Conservation (phyloP, 2,113 vertebrate species). For the Caranx ignobilis region DNA sequence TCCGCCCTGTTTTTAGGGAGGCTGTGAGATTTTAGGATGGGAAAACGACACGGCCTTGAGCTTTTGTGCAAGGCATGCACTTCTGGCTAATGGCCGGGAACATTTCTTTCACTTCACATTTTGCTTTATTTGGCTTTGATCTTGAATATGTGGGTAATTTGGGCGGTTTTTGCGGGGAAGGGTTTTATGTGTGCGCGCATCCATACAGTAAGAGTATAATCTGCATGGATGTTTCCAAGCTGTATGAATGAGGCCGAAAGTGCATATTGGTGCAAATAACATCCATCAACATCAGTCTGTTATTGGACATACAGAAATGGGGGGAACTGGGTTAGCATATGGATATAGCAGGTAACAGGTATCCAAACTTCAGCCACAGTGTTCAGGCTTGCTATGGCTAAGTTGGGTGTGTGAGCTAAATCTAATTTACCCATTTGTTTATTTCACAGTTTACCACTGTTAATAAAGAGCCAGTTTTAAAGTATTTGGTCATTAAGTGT, state of each 20-base stretch:
- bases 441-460: too few species aligned
- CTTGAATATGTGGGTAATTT: background rate
- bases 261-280: background rate
- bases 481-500: background rate
- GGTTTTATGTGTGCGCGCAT: background rate
- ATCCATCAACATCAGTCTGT: background rate
- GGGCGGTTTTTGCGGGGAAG: background rate
- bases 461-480: too few species aligned
- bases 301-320: background rate
- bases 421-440: background rate
- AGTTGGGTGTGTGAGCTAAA: background rate
- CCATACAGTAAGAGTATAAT: background rate
- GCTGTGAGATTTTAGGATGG: conserved; percentile 58
- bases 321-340: background rate
- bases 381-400: background rate
- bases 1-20: conserved; percentile 66
- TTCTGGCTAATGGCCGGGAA: conserved; percentile 66
- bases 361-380: too few species aligned
- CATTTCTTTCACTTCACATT: conserved; percentile 27
- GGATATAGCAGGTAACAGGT: background rate
- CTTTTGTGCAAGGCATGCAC: conserved; percentile 70
- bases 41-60: conserved; percentile 75
- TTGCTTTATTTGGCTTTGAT: conserved; percentile 49
- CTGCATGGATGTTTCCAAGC: background rate
- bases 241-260: background rate